A percentile compares a stretch with the other conserved stretches of the same genome.
Evolutionary conservation across 2,888 invertebrate genomes (phyloP).

Genomic region (Andrena fulva): DNA sequence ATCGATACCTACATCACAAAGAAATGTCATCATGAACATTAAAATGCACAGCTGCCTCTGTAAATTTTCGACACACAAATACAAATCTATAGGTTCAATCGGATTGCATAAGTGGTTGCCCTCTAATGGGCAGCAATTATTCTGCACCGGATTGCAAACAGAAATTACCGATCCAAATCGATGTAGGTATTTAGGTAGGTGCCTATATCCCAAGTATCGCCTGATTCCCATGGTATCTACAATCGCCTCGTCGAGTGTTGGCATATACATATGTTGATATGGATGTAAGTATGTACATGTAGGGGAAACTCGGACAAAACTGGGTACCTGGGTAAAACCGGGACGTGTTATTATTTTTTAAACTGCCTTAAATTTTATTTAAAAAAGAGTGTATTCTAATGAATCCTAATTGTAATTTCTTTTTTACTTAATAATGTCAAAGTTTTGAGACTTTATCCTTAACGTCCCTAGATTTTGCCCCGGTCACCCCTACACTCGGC

Average conservation of each 20-base stretch:
- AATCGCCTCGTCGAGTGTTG: background rate
- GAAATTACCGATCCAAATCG: slow-evolving; percentile 77
- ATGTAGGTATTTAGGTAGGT: slow-evolving; percentile 67
- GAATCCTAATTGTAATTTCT: too few species aligned
- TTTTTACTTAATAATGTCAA: too few species aligned
- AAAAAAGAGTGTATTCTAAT: too few species aligned
- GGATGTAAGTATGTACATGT: too few species aligned
- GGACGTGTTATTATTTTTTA: too few species aligned
- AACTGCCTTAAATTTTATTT: too few species aligned
- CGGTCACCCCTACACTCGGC: background rate
- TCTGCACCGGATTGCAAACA: slow-evolving; percentile 79
- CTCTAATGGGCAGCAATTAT: slow-evolving; percentile 68
- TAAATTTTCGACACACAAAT: background rate
- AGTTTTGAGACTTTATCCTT: too few species aligned
- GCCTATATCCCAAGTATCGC: background rate
- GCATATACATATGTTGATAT: too few species aligned
- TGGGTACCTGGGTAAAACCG: too few species aligned
- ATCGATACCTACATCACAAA: background rate
- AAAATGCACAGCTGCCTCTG: background rate
- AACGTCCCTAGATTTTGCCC: too few species aligned
- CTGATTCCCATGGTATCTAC: background rate
- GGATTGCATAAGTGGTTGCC: slow-evolving; percentile 4
- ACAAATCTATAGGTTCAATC: slow-evolving; percentile 7
- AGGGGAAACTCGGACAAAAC: too few species aligned
- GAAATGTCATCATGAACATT: background rate